A percentile compares a stretch with the other conserved stretches of the same genome.
Conservation (phyloP, 2,888 invertebrate genomes). For the Lottia gigantea region DNA sequence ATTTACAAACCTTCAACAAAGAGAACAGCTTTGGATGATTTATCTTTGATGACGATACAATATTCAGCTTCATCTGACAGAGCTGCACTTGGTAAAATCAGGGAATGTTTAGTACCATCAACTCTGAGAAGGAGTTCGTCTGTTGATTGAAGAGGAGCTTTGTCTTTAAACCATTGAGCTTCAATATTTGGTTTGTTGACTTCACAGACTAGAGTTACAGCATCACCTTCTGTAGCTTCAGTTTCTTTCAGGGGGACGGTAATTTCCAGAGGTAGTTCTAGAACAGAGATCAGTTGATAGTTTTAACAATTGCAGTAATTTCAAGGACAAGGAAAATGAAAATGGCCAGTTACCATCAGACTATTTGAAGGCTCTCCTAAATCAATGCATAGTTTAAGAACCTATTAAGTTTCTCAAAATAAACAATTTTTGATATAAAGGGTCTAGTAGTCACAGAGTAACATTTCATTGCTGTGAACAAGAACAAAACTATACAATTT, state of each 20-base stretch:
- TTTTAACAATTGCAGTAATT: too few relatives aligned
- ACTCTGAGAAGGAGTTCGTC: conserved; percentile 81
- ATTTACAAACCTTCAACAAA: conserved; percentile 55
- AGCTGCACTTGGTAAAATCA: conserved; percentile 84
- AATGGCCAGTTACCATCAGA: too few relatives aligned
- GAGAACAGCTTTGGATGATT: conserved; percentile 52
- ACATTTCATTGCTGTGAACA: too few relatives aligned
- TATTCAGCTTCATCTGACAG: conserved; percentile 58
- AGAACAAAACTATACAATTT: too few relatives aligned
- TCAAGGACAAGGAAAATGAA: too few relatives aligned
- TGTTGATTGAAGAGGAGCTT: conserved; percentile 76
- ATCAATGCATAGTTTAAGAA: too few relatives aligned
- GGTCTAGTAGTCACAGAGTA: too few relatives aligned
- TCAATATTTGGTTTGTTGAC: conserved; percentile 50
- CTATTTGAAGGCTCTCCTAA: too few relatives aligned
- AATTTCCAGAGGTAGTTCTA: conserved; percentile 88
- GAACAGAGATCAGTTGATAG: too few relatives aligned
- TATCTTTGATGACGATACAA: conserved; percentile 43
- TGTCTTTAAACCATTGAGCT: conserved; percentile 52
- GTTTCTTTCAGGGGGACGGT: conserved; percentile 83
- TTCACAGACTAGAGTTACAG: conserved; percentile 47
- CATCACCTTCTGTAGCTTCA: conserved; percentile 59
- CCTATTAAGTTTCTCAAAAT: too few relatives aligned
- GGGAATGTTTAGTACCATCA: conserved; percentile 70
- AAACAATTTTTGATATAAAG: too few relatives aligned